Evolutionary conservation across 2,113 vertebrate genomes (phyloP).

Genomic region (Thunnus maccoyii): DNA sequence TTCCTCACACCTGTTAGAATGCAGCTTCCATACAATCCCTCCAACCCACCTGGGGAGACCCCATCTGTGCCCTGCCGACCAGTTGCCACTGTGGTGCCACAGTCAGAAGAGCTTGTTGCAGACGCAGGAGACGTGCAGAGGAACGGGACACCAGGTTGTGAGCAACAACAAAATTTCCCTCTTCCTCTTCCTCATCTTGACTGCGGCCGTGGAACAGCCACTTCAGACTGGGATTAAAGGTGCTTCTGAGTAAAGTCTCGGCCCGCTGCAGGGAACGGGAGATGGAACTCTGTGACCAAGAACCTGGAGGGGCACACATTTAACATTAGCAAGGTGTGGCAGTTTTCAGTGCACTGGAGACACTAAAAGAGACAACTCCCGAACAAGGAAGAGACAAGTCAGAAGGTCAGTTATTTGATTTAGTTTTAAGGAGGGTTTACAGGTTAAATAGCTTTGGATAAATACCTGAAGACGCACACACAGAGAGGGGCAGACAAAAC

Average conservation of each 20-base stretch:
- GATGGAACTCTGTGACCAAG: constrained; percentile 70
- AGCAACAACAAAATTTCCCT: constrained; percentile 68
- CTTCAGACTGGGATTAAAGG: constrained; percentile 72
- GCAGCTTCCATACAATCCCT: not conserved
- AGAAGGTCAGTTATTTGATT: no score
- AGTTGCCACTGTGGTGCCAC: constrained; percentile 69
- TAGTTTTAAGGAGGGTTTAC: no score
- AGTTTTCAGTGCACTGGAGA: not conserved
- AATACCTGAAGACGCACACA: no score
- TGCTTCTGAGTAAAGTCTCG: constrained; percentile 69
- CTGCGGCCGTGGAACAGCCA: constrained; percentile 59
- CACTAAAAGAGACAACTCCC: not conserved
- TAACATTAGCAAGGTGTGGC: not conserved
- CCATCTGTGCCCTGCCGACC: constrained; percentile 14
- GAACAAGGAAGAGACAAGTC: no score
- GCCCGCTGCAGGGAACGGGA: constrained; percentile 72
- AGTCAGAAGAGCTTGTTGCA: constrained; percentile 73
- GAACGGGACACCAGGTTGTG: constrained; percentile 75
- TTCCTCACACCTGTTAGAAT: not conserved
- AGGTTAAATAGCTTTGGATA: no score
- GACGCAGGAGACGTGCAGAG: constrained; percentile 68
- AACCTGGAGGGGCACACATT: constrained; percentile 28
- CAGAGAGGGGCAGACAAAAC: no score
- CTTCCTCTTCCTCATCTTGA: constrained; percentile 59
- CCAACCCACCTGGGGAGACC: constrained; percentile 29